These are phyloP conservation scores for Passer domesticus DNA, from an alignment of 2,113 vertebrate genomes.

Conservation along the genomic window DNA sequence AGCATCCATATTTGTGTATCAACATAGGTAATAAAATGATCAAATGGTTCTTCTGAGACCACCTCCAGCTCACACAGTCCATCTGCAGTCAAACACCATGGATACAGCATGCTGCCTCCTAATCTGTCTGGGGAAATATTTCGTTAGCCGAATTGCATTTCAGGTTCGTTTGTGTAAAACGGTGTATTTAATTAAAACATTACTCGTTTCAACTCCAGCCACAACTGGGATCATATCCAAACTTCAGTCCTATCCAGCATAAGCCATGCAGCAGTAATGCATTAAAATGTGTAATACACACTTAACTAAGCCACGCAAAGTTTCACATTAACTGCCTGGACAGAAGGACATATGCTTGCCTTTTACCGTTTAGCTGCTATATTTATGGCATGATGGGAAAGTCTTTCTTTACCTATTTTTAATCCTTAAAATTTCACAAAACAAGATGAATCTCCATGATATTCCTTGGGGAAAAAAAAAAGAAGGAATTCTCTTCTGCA, in stretches of 20 bases:
- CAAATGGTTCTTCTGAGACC: conserved; percentile 65
- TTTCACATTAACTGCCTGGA: neutral
- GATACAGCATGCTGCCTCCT: conserved; percentile 30
- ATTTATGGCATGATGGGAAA: neutral
- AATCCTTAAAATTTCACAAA: neutral
- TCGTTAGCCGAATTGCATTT: conserved; percentile 5
- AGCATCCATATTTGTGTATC: conserved; percentile 68
- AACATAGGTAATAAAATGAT: conserved; percentile 68
- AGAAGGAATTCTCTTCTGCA: neutral
- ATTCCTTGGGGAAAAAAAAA: neutral
- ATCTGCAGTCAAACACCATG: conserved; percentile 54
- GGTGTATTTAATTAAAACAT: conserved; percentile 67
- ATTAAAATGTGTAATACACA: neutral
- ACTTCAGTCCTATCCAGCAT: conserved; percentile 8
- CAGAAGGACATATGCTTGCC: neutral
- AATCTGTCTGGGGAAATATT: conserved; percentile 56
- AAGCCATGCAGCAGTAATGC: neutral
- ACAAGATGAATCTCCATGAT: neutral
- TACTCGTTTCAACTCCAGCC: conserved; percentile 38
- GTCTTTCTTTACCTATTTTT: neutral
- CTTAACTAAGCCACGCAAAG: conserved; percentile 14
- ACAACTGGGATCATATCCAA: conserved; percentile 57
- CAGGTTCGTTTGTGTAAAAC: conserved; percentile 37
- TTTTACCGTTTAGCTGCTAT: neutral
- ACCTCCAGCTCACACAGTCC: conserved; percentile 40